Evolutionary conservation across 2,113 vertebrate genomes (phyloP).

Genomic region (Pterocles burchelli): DNA sequence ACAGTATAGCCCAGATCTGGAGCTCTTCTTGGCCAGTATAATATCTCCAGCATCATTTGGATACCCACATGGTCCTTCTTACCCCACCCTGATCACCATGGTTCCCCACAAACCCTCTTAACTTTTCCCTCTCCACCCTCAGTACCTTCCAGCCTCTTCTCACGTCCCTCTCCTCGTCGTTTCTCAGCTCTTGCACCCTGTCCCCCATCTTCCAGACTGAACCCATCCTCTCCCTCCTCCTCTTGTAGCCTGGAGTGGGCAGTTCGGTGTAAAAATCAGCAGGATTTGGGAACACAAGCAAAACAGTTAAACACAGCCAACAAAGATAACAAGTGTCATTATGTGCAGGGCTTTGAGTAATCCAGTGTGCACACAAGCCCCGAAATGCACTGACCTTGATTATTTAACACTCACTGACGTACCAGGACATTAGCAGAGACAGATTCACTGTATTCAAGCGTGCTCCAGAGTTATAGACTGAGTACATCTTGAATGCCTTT

Average conservation of each 20-base stretch:
- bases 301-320: background rate
- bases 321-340: background rate
- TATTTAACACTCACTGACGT: background rate
- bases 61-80: background rate
- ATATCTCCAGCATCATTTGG: background rate
- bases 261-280: background rate
- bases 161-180: background rate
- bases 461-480: background rate
- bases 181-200: background rate
- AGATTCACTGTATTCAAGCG: background rate
- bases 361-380: background rate
- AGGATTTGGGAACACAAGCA: background rate
- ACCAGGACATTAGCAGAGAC: background rate
- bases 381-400: background rate
- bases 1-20: background rate
- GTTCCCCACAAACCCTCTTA: background rate
- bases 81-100: background rate
- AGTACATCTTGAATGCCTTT: background rate
- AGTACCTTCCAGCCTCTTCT: background rate
- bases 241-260: background rate
- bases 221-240: background rate
- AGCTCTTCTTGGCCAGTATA: background rate
- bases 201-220: background rate
- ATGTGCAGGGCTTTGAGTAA: background rate
- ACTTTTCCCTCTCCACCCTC: background rate